Percentiles rank a stretch among this genome's conserved stretches.
Evolutionary conservation across 2,113 vertebrate genomes (phyloP).

Genomic region (Dasyurus viverrinus): DNA sequence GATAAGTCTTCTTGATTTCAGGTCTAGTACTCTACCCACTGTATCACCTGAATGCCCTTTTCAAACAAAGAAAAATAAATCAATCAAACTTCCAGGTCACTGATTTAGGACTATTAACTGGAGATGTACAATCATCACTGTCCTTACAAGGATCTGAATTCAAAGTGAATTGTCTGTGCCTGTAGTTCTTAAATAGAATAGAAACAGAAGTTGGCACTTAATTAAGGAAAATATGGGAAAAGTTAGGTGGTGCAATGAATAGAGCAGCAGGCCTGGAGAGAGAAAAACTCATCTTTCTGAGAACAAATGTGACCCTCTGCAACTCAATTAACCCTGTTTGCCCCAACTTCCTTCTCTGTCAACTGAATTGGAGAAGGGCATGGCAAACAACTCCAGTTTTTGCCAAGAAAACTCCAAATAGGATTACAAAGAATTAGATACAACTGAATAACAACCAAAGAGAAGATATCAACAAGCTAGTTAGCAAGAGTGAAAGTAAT

Average conservation of each 20-base stretch:
- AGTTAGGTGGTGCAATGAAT: background rate
- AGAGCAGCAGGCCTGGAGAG: background rate
- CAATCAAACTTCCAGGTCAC: background rate
- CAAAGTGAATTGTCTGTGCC: background rate
- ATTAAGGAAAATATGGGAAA: background rate
- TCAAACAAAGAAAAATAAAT: background rate
- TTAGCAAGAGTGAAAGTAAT: background rate
- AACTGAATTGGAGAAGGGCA: background rate
- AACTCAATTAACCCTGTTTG: background rate
- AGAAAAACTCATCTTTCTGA: background rate
- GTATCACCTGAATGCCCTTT: too few species aligned
- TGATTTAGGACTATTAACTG: background rate
- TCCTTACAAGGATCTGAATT: background rate
- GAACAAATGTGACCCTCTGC: background rate
- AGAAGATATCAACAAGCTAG: background rate
- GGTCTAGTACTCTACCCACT: too few species aligned
- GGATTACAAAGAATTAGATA: background rate
- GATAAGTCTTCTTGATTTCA: too few species aligned
- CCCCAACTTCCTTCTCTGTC: background rate
- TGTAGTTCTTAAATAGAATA: background rate
- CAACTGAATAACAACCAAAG: background rate
- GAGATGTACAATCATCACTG: background rate
- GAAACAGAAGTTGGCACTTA: background rate
- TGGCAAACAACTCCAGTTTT: background rate
- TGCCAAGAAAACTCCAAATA: background rate